Conservation (phyloP, 2,888 invertebrate genomes). For the Tethea ocularis region DNA sequence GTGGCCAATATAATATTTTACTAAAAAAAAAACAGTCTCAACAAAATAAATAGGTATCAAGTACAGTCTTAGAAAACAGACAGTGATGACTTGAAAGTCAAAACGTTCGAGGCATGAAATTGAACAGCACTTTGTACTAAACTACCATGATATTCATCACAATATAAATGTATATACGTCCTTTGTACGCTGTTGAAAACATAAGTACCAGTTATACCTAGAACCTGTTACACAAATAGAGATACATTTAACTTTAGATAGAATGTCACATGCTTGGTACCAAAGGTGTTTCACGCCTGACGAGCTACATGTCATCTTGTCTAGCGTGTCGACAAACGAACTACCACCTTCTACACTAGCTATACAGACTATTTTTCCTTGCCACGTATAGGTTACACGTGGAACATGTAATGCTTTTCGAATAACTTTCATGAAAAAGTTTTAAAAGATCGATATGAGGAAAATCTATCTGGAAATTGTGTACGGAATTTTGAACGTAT, state of each 20-base stretch:
- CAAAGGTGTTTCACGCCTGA: constrained; percentile 7
- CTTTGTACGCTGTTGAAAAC: no score
- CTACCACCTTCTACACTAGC: neutral
- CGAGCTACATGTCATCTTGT: neutral
- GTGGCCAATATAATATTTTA: no score
- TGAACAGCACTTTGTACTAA: no score
- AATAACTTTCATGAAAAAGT: neutral
- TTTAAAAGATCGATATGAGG: neutral
- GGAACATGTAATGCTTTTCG: neutral
- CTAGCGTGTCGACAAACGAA: neutral
- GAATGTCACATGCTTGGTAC: constrained; percentile 3
- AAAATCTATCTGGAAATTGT: constrained; percentile 5
- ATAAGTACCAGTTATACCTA: no score
- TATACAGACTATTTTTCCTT: neutral
- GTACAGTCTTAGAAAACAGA: no score
- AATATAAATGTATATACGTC: no score
- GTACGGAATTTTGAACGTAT: neutral
- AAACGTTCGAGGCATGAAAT: no score
- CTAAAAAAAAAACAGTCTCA: no score
- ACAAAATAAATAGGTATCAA: no score
- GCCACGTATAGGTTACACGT: neutral
- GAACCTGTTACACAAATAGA: no score
- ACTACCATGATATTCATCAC: no score
- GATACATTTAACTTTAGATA: neutral
- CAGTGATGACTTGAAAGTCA: no score